Evolutionary conservation across 2,113 vertebrate genomes (phyloP).

Genomic region (Onychostoma macrolepis): DNA sequence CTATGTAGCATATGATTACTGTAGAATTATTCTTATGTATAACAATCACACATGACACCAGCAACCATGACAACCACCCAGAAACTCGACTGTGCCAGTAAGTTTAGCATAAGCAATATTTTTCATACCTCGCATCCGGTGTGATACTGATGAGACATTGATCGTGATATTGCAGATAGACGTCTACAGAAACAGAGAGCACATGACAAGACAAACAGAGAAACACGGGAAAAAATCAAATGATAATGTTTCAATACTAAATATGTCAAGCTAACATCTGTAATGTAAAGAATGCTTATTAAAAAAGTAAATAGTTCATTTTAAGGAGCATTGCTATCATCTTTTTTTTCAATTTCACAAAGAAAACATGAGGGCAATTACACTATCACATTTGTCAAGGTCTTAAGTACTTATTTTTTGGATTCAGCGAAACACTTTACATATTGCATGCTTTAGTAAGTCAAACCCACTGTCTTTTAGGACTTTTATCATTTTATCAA

Average conservation of each 20-base stretch:
- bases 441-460: background rate
- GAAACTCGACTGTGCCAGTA: background rate
- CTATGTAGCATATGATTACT: background rate
- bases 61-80: background rate
- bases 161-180: conserved; percentile 87
- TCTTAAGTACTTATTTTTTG: background rate
- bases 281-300: background rate
- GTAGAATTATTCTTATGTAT: background rate
- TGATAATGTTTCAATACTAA: no score
- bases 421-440: background rate
- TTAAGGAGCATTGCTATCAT: background rate
- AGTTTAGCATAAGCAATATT: background rate
- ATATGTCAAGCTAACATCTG: background rate
- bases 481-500: background rate
- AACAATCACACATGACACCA: background rate
- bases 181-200: conserved; percentile 75
- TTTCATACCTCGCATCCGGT: conserved; percentile 84
- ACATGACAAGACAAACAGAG: conserved; percentile 3
- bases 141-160: conserved; percentile 87
- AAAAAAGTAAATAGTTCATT: background rate
- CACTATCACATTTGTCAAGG: background rate
- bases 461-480: background rate
- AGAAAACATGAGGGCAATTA: background rate
- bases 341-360: background rate
- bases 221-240: conserved; percentile 12